Evolutionary conservation across 2,888 invertebrate genomes (phyloP), one percentile per base, ranked within the genome.

Genomic region (Drosophila stalkeri): DNA sequence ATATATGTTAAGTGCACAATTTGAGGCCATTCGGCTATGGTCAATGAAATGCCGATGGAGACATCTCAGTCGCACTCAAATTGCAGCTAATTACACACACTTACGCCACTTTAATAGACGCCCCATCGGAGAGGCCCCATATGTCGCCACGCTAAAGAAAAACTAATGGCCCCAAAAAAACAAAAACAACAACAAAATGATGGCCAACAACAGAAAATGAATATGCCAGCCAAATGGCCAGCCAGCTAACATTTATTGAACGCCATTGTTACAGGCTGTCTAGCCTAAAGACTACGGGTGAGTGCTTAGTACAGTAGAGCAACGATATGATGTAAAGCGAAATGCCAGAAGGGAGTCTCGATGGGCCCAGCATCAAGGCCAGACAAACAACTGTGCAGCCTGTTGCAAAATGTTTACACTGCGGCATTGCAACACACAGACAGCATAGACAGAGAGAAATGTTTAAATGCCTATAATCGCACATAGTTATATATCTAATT

Each of bases 1-100:
- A 61, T 69, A 72, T 74, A 74, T 76, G 64, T 80, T 73, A 73
- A 77, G 72, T 64, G 71, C 81, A 55, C 81, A 70, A 69, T 86
- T 81, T 67, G 64, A 75, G 67, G 67, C 65, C 79, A 67, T 73
- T 79, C 59, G 46, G 64, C 47, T 57, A 72, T 60, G 84, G 84
- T 49, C 86, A 83, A 83, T 86, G 85, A 77, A 75, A 72, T 54
- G 72, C 81, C 73, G 64, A 84, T 85, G 73, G 69, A 79, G 74
- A 74, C 65, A 75, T 75, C 64, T 68, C 57, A 62, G 67, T 46
- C 57, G 67, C 79, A 82, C 78, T 84, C 70, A 72, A 68, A 89
- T 89, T 84, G 77, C 87, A 80, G 64, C 77, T 86, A 86, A 87
- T 86, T 86, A 80, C 77, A 72, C 44, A 63, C 72, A 69, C 54